These are phyloP conservation scores for Galaxea fascicularis DNA, from an alignment of 92 coral and sea anemone species.

Conservation along the genomic window DNA sequence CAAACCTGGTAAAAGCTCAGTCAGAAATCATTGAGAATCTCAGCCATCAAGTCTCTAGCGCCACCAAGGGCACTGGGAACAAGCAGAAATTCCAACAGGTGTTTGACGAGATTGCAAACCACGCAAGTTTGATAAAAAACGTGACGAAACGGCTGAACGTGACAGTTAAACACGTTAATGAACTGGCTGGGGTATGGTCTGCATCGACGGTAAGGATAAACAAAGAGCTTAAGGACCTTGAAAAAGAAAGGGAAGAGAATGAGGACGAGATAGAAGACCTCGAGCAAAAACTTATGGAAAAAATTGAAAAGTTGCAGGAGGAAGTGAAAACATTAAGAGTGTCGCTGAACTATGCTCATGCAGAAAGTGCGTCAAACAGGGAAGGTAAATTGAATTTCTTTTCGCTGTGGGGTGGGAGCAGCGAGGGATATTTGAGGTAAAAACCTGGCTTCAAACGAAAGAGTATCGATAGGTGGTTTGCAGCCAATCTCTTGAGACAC, in stretches of 20 bases:
- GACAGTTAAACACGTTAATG: constrained; percentile 48
- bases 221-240: constrained; percentile 30
- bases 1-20: constrained; percentile 75
- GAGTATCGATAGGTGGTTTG: too few species aligned
- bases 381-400: background rate
- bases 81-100: constrained; percentile 27
- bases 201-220: constrained; percentile 36
- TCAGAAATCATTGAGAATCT: constrained; percentile 74
- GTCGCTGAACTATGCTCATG: background rate
- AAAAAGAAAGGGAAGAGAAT: constrained; percentile 15
- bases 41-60: constrained; percentile 54
- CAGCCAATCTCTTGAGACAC: too few species aligned
- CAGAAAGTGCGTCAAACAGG: background rate
- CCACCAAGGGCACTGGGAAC: constrained; percentile 30
- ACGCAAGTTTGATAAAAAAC: constrained; percentile 3
- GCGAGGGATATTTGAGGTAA: too few species aligned
- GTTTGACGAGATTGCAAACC: constrained; percentile 28
- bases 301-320: constrained; percentile 28
- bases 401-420: too few species aligned
- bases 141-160: constrained; percentile 42
- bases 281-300: constrained; percentile 30
- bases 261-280: constrained; percentile 17
- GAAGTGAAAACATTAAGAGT: constrained; percentile 7
- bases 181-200: constrained; percentile 67
- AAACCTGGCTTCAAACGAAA: too few species aligned